phyloP scores from a whole-genome alignment of 2,888 invertebrate genomes.

The Tyria jacobaeae region DNA sequence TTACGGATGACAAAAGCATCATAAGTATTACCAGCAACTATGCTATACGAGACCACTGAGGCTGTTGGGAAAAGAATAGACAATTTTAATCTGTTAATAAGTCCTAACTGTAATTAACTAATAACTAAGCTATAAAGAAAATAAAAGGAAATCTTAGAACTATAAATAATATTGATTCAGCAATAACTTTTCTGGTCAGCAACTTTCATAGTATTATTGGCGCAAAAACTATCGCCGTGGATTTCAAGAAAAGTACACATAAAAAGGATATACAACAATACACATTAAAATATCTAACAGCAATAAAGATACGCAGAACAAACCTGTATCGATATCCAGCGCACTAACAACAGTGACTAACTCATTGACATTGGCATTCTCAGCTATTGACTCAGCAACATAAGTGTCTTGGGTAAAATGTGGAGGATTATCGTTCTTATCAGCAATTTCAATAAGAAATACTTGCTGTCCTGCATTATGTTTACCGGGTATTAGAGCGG shows the following conservation, averaged over 20 bases:
- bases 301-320: slow-evolving; percentile 22
- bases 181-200: not conserved
- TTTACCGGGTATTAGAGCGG: slow-evolving; percentile 88
- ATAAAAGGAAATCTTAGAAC: not conserved
- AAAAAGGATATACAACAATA: not conserved
- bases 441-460: slow-evolving; percentile 96
- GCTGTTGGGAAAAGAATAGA: slow-evolving; percentile 71
- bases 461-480: slow-evolving; percentile 93
- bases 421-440: slow-evolving; percentile 98
- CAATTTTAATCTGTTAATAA: not conserved
- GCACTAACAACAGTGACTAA: slow-evolving; percentile 96
- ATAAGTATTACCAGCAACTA: slow-evolving; percentile 94
- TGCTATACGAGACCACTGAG: slow-evolving; percentile 94
- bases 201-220: not conserved
- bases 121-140: too few relatives aligned
- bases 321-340: slow-evolving; percentile 93
- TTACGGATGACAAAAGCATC: slow-evolving; percentile 95
- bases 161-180: not conserved
- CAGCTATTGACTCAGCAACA: slow-evolving; percentile 91
- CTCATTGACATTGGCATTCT: slow-evolving; percentile 93
- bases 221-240: not conserved
- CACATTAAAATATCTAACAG: not conserved
- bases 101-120: not conserved
- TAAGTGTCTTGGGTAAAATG: slow-evolving; percentile 93
- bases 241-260: not conserved